Base-by-base conservation (phyloP, 2,797 vertebrate genomes). In the Numenius phaeopus region DNA sequence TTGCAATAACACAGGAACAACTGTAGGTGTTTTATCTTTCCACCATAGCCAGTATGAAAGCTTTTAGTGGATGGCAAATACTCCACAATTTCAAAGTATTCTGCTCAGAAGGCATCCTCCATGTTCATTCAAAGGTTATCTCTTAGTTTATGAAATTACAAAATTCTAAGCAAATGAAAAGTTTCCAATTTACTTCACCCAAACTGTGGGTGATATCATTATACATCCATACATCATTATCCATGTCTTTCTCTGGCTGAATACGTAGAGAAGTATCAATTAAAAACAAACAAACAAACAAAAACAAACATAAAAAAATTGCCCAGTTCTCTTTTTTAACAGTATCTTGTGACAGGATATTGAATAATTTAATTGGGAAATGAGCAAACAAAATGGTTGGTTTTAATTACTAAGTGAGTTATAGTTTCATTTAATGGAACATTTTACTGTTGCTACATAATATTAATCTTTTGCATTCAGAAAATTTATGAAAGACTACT, bases 341-440 rank as follows among this genome's bases (percentile, higher is more conserved):
- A 59, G 2, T 42, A 58, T 29, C 39, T 73, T 57, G 1, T 1
- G 1, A 52, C 10, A 71, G 11, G 24, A 30, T 71, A 52, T 34
- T 11, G 1, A 76, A 62, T 66, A 61, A 30, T 44, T 69, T 58
- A 23, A 54, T 23, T 62, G 10, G 26, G 15, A 72, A 82, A 83
- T 8, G 1, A 58, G 6, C 4, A 87, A 69, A 67, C 6, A 76
- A 50, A 89, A 47, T 12, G 1, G 0, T 22, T 55, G 2, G 0
- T 3, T 87, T 79, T 34, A 90, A 42, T 77, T 69, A 54, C 73
- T 77, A 54, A 78, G 62, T 58, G 9, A 27, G 3, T 34, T 66
- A 10, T 14, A 29, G 4, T 58, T 82, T 67, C 2, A 37, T 42
- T 77, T 77, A 66, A 80, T 46, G 2, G 14, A 79, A 73, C 0